Evolutionary conservation across 2,797 vertebrate species (phyloP).

Genomic region (Ptychadena robeensis): DNA sequence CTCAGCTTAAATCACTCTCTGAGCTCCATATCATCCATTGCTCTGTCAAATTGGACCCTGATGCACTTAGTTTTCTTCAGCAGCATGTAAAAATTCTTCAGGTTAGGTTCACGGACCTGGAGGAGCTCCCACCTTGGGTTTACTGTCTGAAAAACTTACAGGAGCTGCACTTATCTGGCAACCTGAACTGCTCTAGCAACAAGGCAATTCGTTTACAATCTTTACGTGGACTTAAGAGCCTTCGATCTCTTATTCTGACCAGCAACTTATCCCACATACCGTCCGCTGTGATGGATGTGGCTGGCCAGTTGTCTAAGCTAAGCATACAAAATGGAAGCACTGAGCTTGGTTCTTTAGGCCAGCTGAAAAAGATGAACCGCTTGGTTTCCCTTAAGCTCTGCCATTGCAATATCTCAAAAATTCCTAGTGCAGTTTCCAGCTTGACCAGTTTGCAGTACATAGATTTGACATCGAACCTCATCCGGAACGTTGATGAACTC

Average conservation of each 20-base stretch:
- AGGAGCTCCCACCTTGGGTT: slow-evolving; percentile 78
- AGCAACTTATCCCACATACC: slow-evolving; percentile 75
- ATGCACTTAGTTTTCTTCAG: slow-evolving; percentile 73
- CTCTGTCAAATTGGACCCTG: slow-evolving; percentile 72
- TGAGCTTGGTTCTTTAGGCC: slow-evolving; percentile 73
- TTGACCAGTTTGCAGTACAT: slow-evolving; percentile 73
- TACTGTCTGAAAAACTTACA: slow-evolving; percentile 75
- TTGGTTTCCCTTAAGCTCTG: slow-evolving; percentile 75
- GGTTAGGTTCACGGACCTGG: slow-evolving; percentile 75
- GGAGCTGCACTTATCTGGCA: slow-evolving; percentile 78
- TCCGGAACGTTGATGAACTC: slow-evolving; percentile 78
- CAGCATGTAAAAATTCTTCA: slow-evolving; percentile 76
- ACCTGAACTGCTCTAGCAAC: slow-evolving; percentile 64
- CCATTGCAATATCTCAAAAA: slow-evolving; percentile 77
- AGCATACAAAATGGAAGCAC: slow-evolving; percentile 78
- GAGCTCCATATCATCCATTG: slow-evolving; percentile 81
- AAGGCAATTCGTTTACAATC: slow-evolving; percentile 72
- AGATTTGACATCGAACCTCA: slow-evolving; percentile 75
- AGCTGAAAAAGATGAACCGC: slow-evolving; percentile 71
- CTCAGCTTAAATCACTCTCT: slow-evolving; percentile 74
- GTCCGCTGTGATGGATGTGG: slow-evolving; percentile 74
- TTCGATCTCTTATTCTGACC: slow-evolving; percentile 73
- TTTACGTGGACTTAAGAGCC: slow-evolving; percentile 72
- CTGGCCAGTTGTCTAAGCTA: slow-evolving; percentile 71
- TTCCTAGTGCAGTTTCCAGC: slow-evolving; percentile 73